These are phyloP conservation scores for Acholoe squamosa DNA, from an alignment of 2,888 invertebrate species.

Conservation along the genomic window DNA sequence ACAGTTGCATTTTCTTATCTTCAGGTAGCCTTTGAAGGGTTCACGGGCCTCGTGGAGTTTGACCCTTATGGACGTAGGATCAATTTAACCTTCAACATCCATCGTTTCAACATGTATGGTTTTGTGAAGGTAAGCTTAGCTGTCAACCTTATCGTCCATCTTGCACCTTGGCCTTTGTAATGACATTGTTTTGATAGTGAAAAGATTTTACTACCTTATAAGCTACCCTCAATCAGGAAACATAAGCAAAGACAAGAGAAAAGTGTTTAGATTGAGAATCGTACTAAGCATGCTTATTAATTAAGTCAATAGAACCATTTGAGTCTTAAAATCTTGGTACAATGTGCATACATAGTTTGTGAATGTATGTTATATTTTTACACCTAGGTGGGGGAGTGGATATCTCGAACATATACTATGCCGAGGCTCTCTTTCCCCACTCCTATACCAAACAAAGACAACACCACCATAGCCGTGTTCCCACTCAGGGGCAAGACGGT, in stretches of 20 bases:
- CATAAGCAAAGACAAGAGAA: too few species aligned
- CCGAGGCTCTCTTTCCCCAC: background rate
- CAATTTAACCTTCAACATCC: slow-evolving; percentile 8
- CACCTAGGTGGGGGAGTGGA: slow-evolving; percentile 51
- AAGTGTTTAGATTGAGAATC: too few species aligned
- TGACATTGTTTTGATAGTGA: too few species aligned
- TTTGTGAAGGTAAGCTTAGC: slow-evolving; percentile 1
- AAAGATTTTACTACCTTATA: too few species aligned
- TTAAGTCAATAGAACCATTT: too few species aligned
- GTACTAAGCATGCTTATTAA: too few species aligned
- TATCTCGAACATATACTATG: background rate
- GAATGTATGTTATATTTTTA: too few species aligned
- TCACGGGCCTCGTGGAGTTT: slow-evolving; percentile 31
- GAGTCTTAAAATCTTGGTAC: too few species aligned
- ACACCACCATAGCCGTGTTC: background rate
- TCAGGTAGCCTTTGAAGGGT: slow-evolving; percentile 31
- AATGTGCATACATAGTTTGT: too few species aligned
- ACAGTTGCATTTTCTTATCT: background rate
- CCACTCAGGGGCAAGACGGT: slow-evolving; percentile 38
- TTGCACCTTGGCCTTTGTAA: too few species aligned
- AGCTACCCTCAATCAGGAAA: too few species aligned
- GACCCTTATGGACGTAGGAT: slow-evolving; percentile 18
- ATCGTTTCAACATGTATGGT: background rate
- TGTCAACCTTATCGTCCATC: too few species aligned
- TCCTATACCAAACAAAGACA: background rate